Base-by-base conservation (phyloP, 2,888 invertebrate genomes). In the Ashinkailepas kermadecensis region DNA sequence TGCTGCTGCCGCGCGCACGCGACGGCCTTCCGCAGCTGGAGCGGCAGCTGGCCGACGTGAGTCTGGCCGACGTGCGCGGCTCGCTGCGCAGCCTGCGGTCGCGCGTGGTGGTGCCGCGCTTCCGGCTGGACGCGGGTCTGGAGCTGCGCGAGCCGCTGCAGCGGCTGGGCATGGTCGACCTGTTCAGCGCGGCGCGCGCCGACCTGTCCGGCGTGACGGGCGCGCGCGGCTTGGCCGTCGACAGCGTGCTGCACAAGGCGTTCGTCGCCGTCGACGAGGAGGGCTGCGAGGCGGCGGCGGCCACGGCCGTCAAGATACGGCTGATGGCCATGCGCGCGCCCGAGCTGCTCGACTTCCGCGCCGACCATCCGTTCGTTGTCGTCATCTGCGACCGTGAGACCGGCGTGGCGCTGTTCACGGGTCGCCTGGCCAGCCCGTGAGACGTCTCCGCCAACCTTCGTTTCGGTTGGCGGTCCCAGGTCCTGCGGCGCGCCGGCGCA, bases 251-350 rank as follows among this genome's bases (percentile, higher is more conserved):
- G 0, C 95, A 96, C 86, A 95, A 95, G 87, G 93, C 95, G 0
- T 94, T 93, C 86, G 92, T 96, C 85, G 93, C 94, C 86, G 93
- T 96, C 0, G 93, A 94, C 87, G 96, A 96, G 86, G 93, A 95
- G 86, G 96, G 96, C 0, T 93, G 94, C 2, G 95, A 95, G 86
- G 93, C 94, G 0, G 92, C 95, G 70, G 94, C 95, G 7, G 94
- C 93, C 23, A 94, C 94, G 81, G 93, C 93, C 23, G 23, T 18
- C 25, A n/a, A 3, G 11, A 10, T 23, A 25, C 23, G 23, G 67
- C 11, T 21, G 3, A n/a, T n/a, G 21, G 67, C 9, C 11, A 12
- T n/a, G 21, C 67, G 13, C 6, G 8, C 15, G 18, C 11, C 18
- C 6, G n/a, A 25, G 56, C 54, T n/a, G 39, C 21, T 78, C 78